Conservation (phyloP, 2,888 invertebrate species). For the Synanthedon vespiformis region DNA sequence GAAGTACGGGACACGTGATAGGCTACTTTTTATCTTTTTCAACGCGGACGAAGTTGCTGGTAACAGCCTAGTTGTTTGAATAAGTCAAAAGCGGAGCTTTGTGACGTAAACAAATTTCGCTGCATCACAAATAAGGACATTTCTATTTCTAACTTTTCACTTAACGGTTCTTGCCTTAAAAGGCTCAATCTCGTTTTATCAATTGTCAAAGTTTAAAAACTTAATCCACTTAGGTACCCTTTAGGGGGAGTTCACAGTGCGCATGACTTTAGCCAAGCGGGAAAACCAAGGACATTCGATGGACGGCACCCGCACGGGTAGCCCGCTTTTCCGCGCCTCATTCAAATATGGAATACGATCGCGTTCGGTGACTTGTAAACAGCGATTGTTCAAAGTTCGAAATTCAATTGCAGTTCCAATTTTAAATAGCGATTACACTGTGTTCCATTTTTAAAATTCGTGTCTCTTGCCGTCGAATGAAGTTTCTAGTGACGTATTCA, state of each 20-base stretch:
- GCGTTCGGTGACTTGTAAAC: constrained; percentile 42
- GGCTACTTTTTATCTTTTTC: too few species aligned
- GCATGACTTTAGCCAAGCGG: constrained; percentile 60
- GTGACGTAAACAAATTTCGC: background rate
- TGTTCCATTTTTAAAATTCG: background rate
- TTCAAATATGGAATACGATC: constrained; percentile 41
- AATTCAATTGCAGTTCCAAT: background rate
- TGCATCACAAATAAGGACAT: background rate
- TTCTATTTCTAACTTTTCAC: constrained; percentile 45
- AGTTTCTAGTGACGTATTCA: background rate
- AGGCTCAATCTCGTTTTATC: constrained; percentile 62
- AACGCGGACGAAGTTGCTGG: too few species aligned
- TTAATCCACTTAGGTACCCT: constrained; percentile 66
- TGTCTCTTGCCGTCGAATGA: background rate
- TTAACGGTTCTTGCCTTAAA: constrained; percentile 48
- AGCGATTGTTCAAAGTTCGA: constrained; percentile 10
- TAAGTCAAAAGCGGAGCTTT: background rate
- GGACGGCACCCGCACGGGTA: constrained; percentile 25
- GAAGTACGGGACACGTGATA: too few species aligned
- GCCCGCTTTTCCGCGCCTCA: constrained; percentile 28
- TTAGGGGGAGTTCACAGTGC: constrained; percentile 50
- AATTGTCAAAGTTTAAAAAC: constrained; percentile 69
- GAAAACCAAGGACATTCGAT: constrained; percentile 60
- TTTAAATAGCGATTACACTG: background rate
- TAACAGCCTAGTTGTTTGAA: too few species aligned